A percentile compares a stretch with the other conserved stretches of the same genome.
Conservation (phyloP, 1,140 invertebrate genomes). For the Sitophilus oryzae region DNA sequence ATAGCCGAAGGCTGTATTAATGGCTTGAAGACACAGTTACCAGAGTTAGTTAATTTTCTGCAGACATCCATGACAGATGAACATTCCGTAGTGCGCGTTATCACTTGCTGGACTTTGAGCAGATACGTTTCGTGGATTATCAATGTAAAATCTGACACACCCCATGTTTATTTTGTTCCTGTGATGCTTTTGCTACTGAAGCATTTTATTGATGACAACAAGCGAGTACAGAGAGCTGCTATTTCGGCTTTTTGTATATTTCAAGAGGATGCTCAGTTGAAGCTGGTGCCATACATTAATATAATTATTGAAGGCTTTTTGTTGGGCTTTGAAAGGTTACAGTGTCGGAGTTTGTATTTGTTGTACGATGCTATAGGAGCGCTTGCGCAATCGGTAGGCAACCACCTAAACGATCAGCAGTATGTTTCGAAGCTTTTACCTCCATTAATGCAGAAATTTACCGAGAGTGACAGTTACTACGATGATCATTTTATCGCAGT, state of each 20-base stretch:
- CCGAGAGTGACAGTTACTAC: constrained; percentile 76
- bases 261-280: constrained; percentile 96
- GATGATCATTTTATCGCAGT: constrained; percentile 97
- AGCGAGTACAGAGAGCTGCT: constrained; percentile 97
- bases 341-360: constrained; percentile 97
- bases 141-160: constrained; percentile 72
- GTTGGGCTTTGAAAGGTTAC: constrained; percentile 89
- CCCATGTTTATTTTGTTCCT: constrained; percentile 87
- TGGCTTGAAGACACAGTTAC: constrained; percentile 92
- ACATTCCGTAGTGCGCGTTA: constrained; percentile 93
- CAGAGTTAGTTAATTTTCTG: constrained; percentile 91
- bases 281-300: constrained; percentile 93
- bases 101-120: constrained; percentile 98
- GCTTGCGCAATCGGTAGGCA: constrained; percentile 93
- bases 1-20: constrained; percentile 99
- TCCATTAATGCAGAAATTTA: constrained; percentile 98
- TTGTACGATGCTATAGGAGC: constrained; percentile 98
- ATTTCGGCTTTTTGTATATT: constrained; percentile 98
- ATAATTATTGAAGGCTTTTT: constrained; percentile 95
- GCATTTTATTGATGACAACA: constrained; percentile 93
- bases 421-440: constrained; percentile 96
- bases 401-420: constrained; percentile 91
- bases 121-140: constrained; percentile 94
- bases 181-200: constrained; percentile 94
- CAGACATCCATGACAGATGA: constrained; percentile 87